Evolutionary conservation across 2,888 invertebrate species (phyloP).

Genomic region (Coleophora flavipennella): DNA sequence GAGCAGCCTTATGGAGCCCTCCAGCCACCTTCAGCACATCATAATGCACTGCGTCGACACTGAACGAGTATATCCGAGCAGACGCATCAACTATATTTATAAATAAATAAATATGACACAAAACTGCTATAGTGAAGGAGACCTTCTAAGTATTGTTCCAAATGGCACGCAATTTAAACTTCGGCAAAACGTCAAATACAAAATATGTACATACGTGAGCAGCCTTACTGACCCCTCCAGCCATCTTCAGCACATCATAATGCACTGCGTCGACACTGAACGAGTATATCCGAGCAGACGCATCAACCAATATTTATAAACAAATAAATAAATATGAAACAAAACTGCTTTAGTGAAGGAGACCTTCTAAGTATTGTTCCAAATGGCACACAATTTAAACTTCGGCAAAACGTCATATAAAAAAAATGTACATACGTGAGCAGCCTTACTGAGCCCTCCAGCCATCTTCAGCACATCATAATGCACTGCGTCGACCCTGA

Average conservation of each 20-base stretch:
- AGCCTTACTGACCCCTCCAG: constrained; percentile 75
- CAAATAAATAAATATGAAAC: no score
- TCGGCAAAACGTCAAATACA: no score
- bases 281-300: constrained; percentile 90
- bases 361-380: no score
- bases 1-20: constrained; percentile 72
- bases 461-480: constrained; percentile 85
- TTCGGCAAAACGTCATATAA: no score
- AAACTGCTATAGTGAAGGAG: no score
- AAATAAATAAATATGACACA: no score
- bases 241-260: constrained; percentile 84
- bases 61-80: constrained; percentile 87
- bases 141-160: no score
- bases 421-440: constrained; percentile 56
- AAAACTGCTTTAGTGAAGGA: no score
- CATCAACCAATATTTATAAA: no score
- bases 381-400: no score
- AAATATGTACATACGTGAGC: constrained; percentile 60
- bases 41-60: constrained; percentile 88
- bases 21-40: constrained; percentile 86
- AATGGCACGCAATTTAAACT: no score
- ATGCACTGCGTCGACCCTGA: constrained; percentile 89
- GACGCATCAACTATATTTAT: constrained; percentile 93
- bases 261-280: constrained; percentile 90
- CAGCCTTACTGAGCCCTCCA: constrained; percentile 74